Evolutionary conservation across 37 sponge, comb jelly and placozoan genomes (phyloP).

Genomic region (Cladorhizidae sp.): DNA sequence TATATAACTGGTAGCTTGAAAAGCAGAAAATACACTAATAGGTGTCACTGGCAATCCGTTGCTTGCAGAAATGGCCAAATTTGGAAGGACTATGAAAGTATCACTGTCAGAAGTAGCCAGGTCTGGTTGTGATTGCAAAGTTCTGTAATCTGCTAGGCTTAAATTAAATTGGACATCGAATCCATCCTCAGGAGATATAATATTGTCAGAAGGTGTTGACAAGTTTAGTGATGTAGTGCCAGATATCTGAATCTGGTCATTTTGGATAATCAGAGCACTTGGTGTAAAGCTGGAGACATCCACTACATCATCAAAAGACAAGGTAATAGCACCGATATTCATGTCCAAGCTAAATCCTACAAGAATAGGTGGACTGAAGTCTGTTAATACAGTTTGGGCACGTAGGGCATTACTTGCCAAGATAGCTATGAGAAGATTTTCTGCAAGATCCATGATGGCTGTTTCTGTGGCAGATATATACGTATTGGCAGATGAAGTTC

Average conservation of each 20-base stretch:
- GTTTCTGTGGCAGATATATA: constrained; percentile 41
- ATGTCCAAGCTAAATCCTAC: constrained; percentile 68
- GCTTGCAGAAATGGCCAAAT: constrained; percentile 33
- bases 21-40: constrained; percentile 27
- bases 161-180: constrained; percentile 68
- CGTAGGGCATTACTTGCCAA: constrained; percentile 21
- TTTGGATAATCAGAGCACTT: constrained; percentile 60
- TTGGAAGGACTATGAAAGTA: constrained; percentile 46
- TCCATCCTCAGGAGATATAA: constrained; percentile 20
- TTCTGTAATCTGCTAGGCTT: constrained; percentile 27
- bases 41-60: constrained; percentile 18
- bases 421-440: constrained; percentile 52
- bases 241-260: constrained; percentile 21
- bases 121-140: constrained; percentile 57
- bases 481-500: constrained; percentile 14
- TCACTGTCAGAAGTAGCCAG: constrained; percentile 60
- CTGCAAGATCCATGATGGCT: constrained; percentile 61
- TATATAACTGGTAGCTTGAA: constrained; percentile 51
- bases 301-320: constrained; percentile 84
- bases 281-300: constrained; percentile 38
- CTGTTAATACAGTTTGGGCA: constrained; percentile 8
- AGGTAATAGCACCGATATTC: constrained; percentile 48
- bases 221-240: constrained; percentile 35
- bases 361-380: constrained; percentile 51
- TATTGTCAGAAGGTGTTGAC: constrained; percentile 5